Conservation (phyloP, 1,140 invertebrate genomes). For the Asobara japonica region DNA sequence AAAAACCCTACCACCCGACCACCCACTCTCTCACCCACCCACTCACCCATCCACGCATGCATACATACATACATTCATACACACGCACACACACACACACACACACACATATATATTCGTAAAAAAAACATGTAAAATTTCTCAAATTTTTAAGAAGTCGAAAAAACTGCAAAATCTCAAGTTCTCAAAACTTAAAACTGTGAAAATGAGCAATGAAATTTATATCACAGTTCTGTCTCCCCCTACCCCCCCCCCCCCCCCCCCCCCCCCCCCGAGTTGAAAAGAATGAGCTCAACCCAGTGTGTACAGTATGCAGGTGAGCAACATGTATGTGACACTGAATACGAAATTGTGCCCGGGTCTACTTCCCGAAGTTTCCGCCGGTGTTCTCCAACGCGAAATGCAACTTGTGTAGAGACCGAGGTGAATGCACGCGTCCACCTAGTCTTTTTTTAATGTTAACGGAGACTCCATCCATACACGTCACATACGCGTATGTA, state of each 20-base stretch:
- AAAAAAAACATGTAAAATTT: no score
- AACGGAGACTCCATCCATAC: not conserved
- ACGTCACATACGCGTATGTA: not conserved
- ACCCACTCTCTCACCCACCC: no score
- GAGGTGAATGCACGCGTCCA: slow-evolving; percentile 40
- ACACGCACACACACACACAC: no score
- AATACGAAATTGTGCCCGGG: slow-evolving; percentile 34
- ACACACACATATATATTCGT: no score
- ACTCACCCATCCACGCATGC: no score
- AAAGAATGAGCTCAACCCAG: not conserved
- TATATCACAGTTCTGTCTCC: slow-evolving; percentile 30
- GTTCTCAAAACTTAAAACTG: slow-evolving; percentile 21
- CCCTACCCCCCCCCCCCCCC: no score
- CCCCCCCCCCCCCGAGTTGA: no score
- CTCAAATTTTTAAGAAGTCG: no score
- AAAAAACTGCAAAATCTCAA: no score
- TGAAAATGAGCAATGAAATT: slow-evolving; percentile 45
- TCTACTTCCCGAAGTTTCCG: slow-evolving; percentile 1
- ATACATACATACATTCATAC: no score
- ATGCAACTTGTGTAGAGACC: not conserved
- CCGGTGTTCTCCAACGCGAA: not conserved
- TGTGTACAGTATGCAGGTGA: slow-evolving; percentile 9
- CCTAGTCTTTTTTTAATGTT: slow-evolving; percentile 17
- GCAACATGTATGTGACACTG: slow-evolving; percentile 26
- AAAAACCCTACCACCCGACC: no score